phyloP scores from a whole-genome alignment of 2,888 invertebrate genomes.

The Erpobdella octoculata region DNA sequence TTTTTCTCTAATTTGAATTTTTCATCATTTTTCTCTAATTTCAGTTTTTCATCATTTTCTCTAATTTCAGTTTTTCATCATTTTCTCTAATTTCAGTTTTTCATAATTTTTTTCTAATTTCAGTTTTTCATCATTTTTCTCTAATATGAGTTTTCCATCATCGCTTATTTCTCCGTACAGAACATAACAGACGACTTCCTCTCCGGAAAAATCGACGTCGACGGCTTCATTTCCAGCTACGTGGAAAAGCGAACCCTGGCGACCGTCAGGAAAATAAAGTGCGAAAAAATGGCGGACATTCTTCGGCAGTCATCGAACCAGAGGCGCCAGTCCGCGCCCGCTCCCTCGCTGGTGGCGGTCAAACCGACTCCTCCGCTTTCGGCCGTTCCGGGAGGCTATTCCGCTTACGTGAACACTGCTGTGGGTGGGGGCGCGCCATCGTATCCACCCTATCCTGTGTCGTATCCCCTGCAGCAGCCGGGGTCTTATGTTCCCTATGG shows the following conservation, averaged over 20 bases:
- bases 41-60: not conserved
- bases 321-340: not conserved
- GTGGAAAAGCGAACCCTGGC: slow-evolving; percentile 66
- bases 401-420: not conserved
- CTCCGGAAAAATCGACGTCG: slow-evolving; percentile 63
- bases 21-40: not conserved
- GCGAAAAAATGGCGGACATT: slow-evolving; percentile 74
- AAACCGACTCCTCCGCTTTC: not conserved
- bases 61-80: not conserved
- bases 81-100: not conserved
- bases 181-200: slow-evolving; percentile 71
- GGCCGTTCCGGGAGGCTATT: not conserved
- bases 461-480: not conserved
- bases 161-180: slow-evolving; percentile 45
- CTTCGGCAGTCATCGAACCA: slow-evolving; percentile 5
- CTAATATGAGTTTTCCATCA: not conserved
- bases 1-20: not conserved
- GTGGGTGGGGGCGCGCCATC: not conserved
- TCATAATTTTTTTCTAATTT: not conserved
- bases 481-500: not conserved
- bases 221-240: slow-evolving; percentile 78
- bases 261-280: slow-evolving; percentile 77
- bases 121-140: not conserved
- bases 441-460: not conserved
- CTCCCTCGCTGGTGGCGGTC: too few species aligned